Conservation (phyloP, 35 echinoderm and acorn worm species). For the Ophiothrix spiculata region DNA sequence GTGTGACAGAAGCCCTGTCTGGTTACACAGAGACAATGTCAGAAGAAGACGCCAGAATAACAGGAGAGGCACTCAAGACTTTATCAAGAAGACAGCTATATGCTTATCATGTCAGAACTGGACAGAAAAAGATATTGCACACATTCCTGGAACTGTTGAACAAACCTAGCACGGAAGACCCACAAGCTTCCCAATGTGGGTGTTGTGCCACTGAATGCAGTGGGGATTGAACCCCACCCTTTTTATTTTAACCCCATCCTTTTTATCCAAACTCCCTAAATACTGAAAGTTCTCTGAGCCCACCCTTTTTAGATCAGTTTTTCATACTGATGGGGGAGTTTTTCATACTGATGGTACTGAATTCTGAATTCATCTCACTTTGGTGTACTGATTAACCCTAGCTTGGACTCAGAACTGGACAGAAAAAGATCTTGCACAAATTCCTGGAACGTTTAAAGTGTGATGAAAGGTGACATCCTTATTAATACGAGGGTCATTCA, state of each 20-base stretch:
- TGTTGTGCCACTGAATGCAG: constrained; percentile 40
- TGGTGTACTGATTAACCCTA: neutral
- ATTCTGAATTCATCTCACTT: too few species aligned
- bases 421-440: too few species aligned
- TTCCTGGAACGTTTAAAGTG: too few species aligned
- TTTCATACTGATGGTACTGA: too few species aligned
- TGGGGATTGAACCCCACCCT: neutral
- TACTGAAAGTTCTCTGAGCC: too few species aligned
- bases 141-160: neutral
- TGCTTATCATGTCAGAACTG: constrained; percentile 30
- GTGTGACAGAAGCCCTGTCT: constrained; percentile 39
- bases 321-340: too few species aligned
- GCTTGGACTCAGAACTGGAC: constrained; percentile 23
- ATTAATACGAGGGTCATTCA: too few species aligned
- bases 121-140: constrained; percentile 44
- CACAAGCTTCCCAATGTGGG: constrained; percentile 41
- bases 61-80: constrained; percentile 18
- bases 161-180: constrained; percentile 45
- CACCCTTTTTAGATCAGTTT: too few species aligned
- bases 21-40: constrained; percentile 54
- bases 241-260: too few species aligned
- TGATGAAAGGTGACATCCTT: too few species aligned
- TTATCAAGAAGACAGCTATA: constrained; percentile 14
- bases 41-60: constrained; percentile 29
- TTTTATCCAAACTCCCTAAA: too few species aligned